Conservation (phyloP, 2,797 vertebrate genomes). For the Rhabdophis nuchalis region DNA sequence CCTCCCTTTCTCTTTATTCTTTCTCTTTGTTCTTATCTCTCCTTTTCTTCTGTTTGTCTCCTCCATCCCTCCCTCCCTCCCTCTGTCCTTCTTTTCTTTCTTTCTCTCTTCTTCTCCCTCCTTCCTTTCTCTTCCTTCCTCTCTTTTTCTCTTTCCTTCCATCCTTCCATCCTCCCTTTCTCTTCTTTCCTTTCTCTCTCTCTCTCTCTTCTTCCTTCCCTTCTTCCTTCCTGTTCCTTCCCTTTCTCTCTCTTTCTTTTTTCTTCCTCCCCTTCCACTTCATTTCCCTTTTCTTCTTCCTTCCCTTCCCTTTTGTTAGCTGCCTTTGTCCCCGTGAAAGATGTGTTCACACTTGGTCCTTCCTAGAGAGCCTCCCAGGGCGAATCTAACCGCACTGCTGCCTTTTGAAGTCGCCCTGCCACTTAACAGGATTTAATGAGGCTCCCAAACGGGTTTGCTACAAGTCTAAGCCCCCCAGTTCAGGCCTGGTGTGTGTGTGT, state of each 20-base stretch:
- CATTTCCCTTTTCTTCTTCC: too few relatives aligned
- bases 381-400: background rate
- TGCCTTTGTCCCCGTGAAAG: background rate
- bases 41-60: background rate
- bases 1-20: background rate
- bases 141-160: too few relatives aligned
- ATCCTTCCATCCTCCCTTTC: too few relatives aligned
- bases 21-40: background rate
- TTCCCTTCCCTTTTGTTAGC: too few relatives aligned
- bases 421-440: slow-evolving; percentile 28
- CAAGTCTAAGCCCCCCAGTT: background rate
- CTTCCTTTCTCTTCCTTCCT: too few relatives aligned
- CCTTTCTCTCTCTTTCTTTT: too few relatives aligned
- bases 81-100: too few relatives aligned
- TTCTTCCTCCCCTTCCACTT: background rate
- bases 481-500: background rate
- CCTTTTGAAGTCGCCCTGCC: slow-evolving; percentile 37
- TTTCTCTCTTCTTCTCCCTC: too few relatives aligned
- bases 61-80: too few relatives aligned
- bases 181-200: too few relatives aligned
- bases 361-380: background rate
- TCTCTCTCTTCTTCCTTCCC: too few relatives aligned
- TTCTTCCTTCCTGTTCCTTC: background rate
- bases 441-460: background rate
- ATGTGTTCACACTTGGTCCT: background rate